Conservation (phyloP, 2,888 invertebrate genomes). For the Homarus gammarus region DNA sequence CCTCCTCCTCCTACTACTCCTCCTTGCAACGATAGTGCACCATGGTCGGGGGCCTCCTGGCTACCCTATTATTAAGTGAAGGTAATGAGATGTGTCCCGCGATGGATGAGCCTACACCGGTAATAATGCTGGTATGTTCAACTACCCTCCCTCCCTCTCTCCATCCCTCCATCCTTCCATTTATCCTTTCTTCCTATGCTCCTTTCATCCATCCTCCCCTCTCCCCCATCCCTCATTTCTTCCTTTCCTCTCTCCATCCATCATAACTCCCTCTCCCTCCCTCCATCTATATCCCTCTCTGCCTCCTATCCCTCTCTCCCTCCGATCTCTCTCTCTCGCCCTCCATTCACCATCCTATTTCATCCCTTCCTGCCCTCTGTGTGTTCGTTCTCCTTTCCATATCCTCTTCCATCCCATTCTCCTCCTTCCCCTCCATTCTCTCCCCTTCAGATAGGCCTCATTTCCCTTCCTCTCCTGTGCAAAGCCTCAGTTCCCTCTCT, state of each 20-base stretch:
- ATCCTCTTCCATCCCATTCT: background rate
- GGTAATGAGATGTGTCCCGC: conserved; percentile 57
- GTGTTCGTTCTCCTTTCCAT: too few relatives aligned
- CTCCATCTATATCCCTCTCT: background rate
- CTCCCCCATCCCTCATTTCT: background rate
- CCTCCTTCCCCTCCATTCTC: background rate
- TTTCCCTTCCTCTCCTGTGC: background rate
- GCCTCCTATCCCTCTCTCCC: background rate
- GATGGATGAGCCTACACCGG: conserved; percentile 54
- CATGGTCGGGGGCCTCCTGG: conserved; percentile 6
- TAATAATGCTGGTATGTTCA: conserved; percentile 36
- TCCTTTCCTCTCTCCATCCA: background rate
- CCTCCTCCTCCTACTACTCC: conserved; percentile 4
- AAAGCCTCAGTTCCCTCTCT: background rate
- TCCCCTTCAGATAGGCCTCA: background rate
- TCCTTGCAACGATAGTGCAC: conserved; percentile 46
- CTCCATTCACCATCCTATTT: too few relatives aligned
- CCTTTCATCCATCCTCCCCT: background rate
- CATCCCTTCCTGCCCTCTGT: too few relatives aligned
- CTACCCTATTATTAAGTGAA: conserved; percentile 46
- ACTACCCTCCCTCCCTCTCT: conserved; percentile 7
- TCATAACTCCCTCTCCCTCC: background rate
- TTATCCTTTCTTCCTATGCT: background rate
- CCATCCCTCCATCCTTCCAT: background rate
- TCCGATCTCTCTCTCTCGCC: too few relatives aligned